Base-by-base conservation (phyloP, 2,888 invertebrate species). In the Notodonta ziczac region DNA sequence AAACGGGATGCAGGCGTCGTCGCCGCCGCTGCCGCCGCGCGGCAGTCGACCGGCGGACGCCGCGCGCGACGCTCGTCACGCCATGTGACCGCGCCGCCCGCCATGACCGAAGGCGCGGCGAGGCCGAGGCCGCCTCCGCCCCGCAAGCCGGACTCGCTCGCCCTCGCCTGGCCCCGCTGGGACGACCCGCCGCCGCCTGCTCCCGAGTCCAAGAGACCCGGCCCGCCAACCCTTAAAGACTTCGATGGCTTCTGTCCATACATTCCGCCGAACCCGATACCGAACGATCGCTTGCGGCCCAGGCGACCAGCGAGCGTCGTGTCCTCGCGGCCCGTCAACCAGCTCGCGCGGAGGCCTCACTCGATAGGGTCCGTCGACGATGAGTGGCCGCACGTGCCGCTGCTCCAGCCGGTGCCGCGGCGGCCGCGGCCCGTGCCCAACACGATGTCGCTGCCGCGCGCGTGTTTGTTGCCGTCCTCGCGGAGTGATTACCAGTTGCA, bases 401-500 rank as follows among this genome's bases (percentile, higher is more conserved):
- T 95, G 79, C 89, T 94, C 81, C 91, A 90, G 84, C 94, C 94
- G 76, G 94, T 94, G 71, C 92, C 95, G 77, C 93, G 94, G 56
- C 90, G 95, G 59, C 91, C 93, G 70, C 86, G 92, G 74, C 93
- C 92, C 66, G 87, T 89, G 63, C 86, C 94, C 68, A 89, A 77
- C 46, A 65, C 87, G 56, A 71, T 93, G 73, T 87, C 90, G 67
- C 80, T 93, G 66, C 89, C 93, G 80, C 82, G 90, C 74, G 89
- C 94, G 7, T 93, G 93, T 32, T 94, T 94, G 57, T 76, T 95
- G 66, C 95, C 95, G 67, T 94, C 95, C 72, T 94, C 95, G 57
- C 88, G 95, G 54, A 95, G 95, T 83, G 95, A 95, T 77, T 95
- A 95, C 81, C 95, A 95, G 84, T 85, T 95, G 59, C 94, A 94